These are phyloP conservation scores for Malthinus seriepunctatus DNA, from an alignment of 2,888 invertebrate genomes.

Conservation along the genomic window DNA sequence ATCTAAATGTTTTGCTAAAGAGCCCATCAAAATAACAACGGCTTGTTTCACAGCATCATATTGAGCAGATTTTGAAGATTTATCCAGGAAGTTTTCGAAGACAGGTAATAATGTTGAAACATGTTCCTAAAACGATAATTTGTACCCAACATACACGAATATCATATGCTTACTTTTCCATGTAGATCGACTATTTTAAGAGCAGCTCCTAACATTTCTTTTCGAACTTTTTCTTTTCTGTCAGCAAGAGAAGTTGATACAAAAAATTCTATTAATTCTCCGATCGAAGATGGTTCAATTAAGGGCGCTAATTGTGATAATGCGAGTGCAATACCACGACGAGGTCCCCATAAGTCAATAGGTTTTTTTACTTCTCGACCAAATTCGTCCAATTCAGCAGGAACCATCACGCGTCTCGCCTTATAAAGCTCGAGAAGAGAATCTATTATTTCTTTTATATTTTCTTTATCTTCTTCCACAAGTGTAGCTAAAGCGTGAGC, in stretches of 20 bases:
- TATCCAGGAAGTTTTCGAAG: constrained; percentile 91
- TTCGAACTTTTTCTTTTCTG: constrained; percentile 77
- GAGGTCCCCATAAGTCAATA: constrained; percentile 87
- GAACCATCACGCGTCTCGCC: constrained; percentile 79
- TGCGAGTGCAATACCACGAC: constrained; percentile 86
- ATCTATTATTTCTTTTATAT: constrained; percentile 63
- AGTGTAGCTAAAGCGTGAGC: constrained; percentile 78
- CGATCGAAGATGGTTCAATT: constrained; percentile 69
- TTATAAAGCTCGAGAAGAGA: constrained; percentile 74
- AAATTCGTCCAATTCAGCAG: constrained; percentile 87
- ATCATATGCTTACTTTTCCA: constrained; percentile 69
- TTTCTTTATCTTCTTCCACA: constrained; percentile 58
- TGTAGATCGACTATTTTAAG: constrained; percentile 88
- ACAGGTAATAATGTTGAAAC: constrained; percentile 81
- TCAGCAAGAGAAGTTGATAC: constrained; percentile 88
- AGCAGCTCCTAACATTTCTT: constrained; percentile 93
- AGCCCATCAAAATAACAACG: constrained; percentile 96
- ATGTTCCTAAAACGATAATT: constrained; percentile 58
- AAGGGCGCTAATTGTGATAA: constrained; percentile 79
- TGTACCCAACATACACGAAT: not conserved
- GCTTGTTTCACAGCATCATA: constrained; percentile 94
- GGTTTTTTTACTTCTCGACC: constrained; percentile 85
- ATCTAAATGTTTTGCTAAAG: constrained; percentile 93
- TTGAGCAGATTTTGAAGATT: constrained; percentile 86
- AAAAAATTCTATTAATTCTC: constrained; percentile 76